Conservation (phyloP, 2,888 invertebrate genomes). For the Sesamia inferens region DNA sequence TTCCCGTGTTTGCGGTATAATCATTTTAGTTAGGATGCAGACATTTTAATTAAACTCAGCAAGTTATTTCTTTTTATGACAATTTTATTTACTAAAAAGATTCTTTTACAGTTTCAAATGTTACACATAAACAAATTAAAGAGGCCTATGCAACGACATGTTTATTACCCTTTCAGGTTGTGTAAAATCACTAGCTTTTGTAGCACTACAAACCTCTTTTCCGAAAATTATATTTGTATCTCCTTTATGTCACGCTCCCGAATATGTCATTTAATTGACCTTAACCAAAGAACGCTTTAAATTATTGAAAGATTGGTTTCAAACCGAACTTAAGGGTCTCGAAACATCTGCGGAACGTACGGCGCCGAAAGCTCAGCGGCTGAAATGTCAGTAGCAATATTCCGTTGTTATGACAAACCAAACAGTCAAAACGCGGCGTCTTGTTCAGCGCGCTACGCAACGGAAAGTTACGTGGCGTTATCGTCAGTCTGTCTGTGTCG, state of each 20-base stretch:
- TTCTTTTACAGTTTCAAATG: constrained; percentile 15
- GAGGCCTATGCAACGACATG: constrained; percentile 2
- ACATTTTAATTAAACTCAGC: too few species aligned
- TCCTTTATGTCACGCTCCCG: neutral
- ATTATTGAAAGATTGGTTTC: neutral
- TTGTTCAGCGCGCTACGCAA: too few species aligned
- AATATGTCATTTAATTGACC: neutral
- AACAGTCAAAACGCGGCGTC: too few species aligned
- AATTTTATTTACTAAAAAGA: constrained; percentile 36
- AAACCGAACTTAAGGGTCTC: neutral
- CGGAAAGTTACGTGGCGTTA: too few species aligned
- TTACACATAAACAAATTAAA: constrained; percentile 8
- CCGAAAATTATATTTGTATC: neutral
- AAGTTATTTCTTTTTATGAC: neutral
- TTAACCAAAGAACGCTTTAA: neutral
- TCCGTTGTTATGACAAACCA: too few species aligned
- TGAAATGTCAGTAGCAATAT: too few species aligned
- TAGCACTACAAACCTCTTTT: neutral
- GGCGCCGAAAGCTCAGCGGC: too few species aligned
- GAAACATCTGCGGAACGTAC: too few species aligned
- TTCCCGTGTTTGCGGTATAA: neutral
- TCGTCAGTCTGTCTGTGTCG: too few species aligned
- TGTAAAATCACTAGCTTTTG: neutral
- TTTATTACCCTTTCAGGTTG: neutral
- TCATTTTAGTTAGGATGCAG: neutral